Evolutionary conservation across 2,797 vertebrate species (phyloP), one percentile per base, ranked within the genome.

Genomic region (Glyptemys insculpta): DNA sequence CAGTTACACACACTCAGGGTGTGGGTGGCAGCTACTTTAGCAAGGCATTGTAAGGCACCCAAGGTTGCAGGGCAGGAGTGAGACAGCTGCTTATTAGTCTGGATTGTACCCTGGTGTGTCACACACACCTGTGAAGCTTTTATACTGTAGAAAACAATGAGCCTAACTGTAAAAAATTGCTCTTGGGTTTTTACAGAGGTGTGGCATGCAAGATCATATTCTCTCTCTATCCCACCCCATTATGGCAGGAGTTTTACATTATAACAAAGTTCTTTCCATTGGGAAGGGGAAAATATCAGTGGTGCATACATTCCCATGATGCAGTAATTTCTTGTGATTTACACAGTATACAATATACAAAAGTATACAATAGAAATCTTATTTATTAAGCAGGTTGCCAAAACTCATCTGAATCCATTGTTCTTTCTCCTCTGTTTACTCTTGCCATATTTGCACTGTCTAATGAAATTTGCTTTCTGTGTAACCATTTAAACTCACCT

Each of bases 401-500:
- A 87, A 96, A 91, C 8, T 91, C 82, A 12, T 85, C 37, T 78
- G 5, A 86, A 92, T 53, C 44, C 19, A 85, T 4, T 94, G 44
- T 76, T 50, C 74, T 86, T 89, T 92, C 7, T 85, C 78, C 12
- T 87, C 81, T 87, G 29, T 91, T 47, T 29, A 78, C 19, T 18
- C 3, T 41, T 65, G 23, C 82, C 41, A 54, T 2, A 0, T 50
- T 27, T 88, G 29, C 49, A 44, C 53, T 21, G 47, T 87, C 21
- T 47, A 89, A 56, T 0, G 16, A 62, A 82, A 34, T 88, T 53
- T 2, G 31, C 16, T 90, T 80, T 97, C 72, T 82, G 52, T 29
- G 81, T 90, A 16, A 62, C 84, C 88, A 65, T 86, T 96, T 87
- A 79, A 41, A 97, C 99, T 97, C 83, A 99, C 99, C 99, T 99